Evolutionary conservation across 2,797 vertebrate genomes (phyloP), one percentile per base, ranked within the genome.

Genomic region (Cirrhinus molitorella): DNA sequence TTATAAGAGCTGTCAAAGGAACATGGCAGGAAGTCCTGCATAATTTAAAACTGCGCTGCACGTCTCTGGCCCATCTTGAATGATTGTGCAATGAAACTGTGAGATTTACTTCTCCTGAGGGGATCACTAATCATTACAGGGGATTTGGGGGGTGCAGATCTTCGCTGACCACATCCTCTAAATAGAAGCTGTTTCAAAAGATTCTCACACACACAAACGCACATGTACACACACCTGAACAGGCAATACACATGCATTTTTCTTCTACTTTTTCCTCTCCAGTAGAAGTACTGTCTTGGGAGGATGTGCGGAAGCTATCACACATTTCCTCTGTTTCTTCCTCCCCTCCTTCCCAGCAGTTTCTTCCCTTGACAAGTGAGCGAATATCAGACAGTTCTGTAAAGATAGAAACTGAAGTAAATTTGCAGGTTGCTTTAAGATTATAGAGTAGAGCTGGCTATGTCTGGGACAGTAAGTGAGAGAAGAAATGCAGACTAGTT

Each of bases 31-130:
- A 96, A 95, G 95, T 94, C 91, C 92, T 85, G 89, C 92, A 94
- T 96, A 94, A 94, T 95, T 96, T 95, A 95, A 94, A 87, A 92
- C 93, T 92, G 92, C 88, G 84, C 93, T 90, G 90, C 91, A 91
- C 90, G 86, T 90, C 89, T 92, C 90, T 89, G 93, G 92, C 92
- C 91, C 88, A 77, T 93, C 92, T 89, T 93, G 93, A 92, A 90
- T 87, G 92, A 94, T 93, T 94, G 92, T 88, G 91, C 93, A 91
- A 92, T 94, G 94, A 94, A 94, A 94, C 93, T 87, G 59, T 87
- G 91, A 91, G 93, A 94, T 95, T 96, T 95, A 96, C 91, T 90
- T 89, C 88, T 91, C 95, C 95, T 92, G 83, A 85, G 94, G 94
- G 95, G 91, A 91, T 89, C 90, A 88, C 95, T 94, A 91, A 96